Percentiles rank a stretch among this genome's conserved stretches.
Conservation (phyloP, 2,888 invertebrate genomes). For the Bruchidius siliquastri region DNA sequence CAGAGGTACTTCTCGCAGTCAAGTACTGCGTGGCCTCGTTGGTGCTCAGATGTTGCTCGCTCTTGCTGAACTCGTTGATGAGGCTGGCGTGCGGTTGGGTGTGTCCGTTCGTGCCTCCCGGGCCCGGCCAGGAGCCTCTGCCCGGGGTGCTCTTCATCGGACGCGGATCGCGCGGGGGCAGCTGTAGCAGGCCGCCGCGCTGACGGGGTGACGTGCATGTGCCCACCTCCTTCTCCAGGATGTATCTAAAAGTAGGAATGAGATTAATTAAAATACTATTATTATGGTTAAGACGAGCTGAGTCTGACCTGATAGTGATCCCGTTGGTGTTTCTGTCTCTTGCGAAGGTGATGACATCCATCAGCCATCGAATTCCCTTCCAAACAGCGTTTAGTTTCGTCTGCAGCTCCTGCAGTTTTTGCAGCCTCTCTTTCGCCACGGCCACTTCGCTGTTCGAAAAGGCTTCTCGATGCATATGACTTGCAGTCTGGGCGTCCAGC, state of each 20-base stretch:
- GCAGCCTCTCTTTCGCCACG: conserved; percentile 78
- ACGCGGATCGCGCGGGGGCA: conserved; percentile 69
- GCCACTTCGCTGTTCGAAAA: conserved; percentile 86
- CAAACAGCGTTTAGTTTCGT: conserved; percentile 81
- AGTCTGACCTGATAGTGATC: conserved; percentile 37
- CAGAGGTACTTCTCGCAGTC: conserved; percentile 48
- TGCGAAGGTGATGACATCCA: conserved; percentile 92
- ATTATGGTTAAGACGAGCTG: too few species aligned
- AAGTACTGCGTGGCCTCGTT: conserved; percentile 56
- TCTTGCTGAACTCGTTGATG: conserved; percentile 71
- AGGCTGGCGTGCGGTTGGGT: conserved; percentile 45
- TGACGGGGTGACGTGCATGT: conserved; percentile 43
- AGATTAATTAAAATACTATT: too few species aligned
- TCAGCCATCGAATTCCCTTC: conserved; percentile 93
- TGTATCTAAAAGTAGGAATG: conserved; percentile 36
- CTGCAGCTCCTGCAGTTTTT: conserved; percentile 80
- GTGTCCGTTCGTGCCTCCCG: conserved; percentile 55
- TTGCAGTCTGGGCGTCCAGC: conserved; percentile 84
- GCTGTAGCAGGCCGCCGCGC: conserved; percentile 61
- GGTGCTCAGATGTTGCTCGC: conserved; percentile 69
- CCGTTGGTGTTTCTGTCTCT: conserved; percentile 63
- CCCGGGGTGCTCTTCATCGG: conserved; percentile 72
- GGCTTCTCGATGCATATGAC: conserved; percentile 90
- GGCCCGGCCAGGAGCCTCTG: conserved; percentile 83
- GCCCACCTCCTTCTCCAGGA: conserved; percentile 46